phyloP scores from a whole-genome alignment of 1,140 invertebrate genomes.

The Dryas iulia region DNA sequence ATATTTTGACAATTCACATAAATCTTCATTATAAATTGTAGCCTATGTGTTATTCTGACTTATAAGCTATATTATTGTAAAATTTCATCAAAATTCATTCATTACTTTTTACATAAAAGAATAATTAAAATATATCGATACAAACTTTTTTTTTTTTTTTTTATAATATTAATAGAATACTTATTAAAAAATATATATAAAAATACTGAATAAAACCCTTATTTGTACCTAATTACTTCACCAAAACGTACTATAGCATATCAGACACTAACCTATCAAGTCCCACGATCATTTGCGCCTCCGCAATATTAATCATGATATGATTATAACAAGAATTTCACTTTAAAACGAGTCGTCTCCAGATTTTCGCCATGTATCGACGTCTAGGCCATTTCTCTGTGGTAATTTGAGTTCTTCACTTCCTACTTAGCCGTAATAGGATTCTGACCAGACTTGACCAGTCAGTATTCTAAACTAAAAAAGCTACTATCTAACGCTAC shows the following conservation, averaged over 20 bases:
- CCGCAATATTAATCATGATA: not conserved
- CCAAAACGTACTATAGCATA: not conserved
- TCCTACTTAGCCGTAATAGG: constrained; percentile 56
- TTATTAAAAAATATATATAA: too few species aligned
- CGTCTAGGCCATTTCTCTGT: constrained; percentile 54
- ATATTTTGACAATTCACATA: too few species aligned
- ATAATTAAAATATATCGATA: too few species aligned
- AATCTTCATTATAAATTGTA: too few species aligned
- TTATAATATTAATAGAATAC: too few species aligned
- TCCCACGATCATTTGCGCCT: not conserved
- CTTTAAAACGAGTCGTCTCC: not conserved
- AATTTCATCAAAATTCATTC: too few species aligned
- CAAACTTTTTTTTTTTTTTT: too few species aligned
- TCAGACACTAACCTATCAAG: not conserved
- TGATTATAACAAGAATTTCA: constrained; percentile 2
- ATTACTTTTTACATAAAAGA: too few species aligned
- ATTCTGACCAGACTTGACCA: constrained; percentile 29
- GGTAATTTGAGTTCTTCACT: constrained; percentile 53
- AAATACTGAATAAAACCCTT: too few species aligned
- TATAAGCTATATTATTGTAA: too few species aligned
- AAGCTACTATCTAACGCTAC: constrained; percentile 6
- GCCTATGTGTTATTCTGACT: too few species aligned
- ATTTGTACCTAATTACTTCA: too few species aligned
- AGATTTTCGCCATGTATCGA: not conserved
- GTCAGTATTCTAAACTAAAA: constrained; percentile 26